Evolutionary conservation across 2,113 vertebrate genomes (phyloP), one percentile per base, ranked within the genome.

Genomic region (Brienomyrus brachyistius): DNA sequence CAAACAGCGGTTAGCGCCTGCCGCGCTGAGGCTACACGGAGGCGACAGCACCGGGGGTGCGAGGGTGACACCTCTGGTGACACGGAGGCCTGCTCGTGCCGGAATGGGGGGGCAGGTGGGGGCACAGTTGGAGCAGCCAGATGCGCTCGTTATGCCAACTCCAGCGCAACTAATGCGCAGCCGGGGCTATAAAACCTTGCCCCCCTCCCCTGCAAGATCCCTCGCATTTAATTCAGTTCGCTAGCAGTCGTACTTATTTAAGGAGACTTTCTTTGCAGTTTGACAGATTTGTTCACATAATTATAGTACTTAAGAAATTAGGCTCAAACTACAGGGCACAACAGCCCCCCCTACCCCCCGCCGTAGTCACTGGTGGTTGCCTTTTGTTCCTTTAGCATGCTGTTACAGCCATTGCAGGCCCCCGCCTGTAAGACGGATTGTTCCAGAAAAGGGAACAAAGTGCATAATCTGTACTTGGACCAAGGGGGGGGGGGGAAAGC

Each of bases 1-100:
- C 86, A 59, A 90, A 87, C 89, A 90, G 59, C 31, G 43, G 89
- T 90, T 90, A 90, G 85, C 89, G 54, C 84, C 84, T 51, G 84
- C 27, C 4, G 62, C 17, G 1, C 48, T 8, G 66, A n/a, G 85
- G 13, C 17, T 51, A 54, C 85, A 87, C 10, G 74, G 74, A n/a
- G 66, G 82, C 47, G 23, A 87, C 27, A 87, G 51, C 85, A 4
- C 85, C 13, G 85, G 23, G 77, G 51, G 89, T 27, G 89, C 43
- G 52, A 59, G 21, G 52, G 52, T 89, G 82, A 89, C 31, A 62
- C 80, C 82, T 59, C 23, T 56, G 82, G 13, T 89, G 89, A 52
- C 89, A 85, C 43, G 52, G 88, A 66, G 52, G 54, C 13, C 87
- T 66, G 13, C 35, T 21, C 23, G 40, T 45, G 82, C 45, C 9